Evolutionary conservation across 2,888 invertebrate species (phyloP).

Genomic region (Acleris cristana): DNA sequence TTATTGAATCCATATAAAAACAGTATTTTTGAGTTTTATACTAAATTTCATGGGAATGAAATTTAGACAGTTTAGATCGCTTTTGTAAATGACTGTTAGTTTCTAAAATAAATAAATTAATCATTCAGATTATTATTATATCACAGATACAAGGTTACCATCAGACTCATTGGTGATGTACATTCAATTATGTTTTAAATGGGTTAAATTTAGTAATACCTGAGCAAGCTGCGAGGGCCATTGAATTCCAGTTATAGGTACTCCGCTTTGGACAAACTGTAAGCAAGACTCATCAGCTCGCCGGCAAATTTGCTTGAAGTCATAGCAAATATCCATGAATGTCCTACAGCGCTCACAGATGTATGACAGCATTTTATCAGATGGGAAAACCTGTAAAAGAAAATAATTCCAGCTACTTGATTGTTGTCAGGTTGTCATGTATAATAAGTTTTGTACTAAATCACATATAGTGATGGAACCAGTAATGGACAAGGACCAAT

Average conservation of each 20-base stretch:
- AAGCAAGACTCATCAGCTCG: constrained; percentile 88
- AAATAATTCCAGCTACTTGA: neutral
- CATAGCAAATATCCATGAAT: constrained; percentile 88
- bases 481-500: too few relatives aligned
- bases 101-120: too few relatives aligned
- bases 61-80: too few relatives aligned
- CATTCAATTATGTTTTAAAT: neutral
- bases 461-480: neutral
- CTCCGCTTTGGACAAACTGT: constrained; percentile 86
- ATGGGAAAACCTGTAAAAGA: constrained; percentile 80
- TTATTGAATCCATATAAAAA: too few relatives aligned
- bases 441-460: neutral
- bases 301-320: constrained; percentile 90
- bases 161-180: neutral
- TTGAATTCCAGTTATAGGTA: constrained; percentile 79
- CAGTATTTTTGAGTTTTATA: too few relatives aligned
- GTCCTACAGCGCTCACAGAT: constrained; percentile 88
- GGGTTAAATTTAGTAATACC: constrained; percentile 49
- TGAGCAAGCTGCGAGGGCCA: constrained; percentile 72
- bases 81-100: too few relatives aligned
- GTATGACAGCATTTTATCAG: constrained; percentile 89
- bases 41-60: too few relatives aligned
- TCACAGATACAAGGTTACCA: too few relatives aligned
- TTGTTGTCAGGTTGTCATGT: too few relatives aligned
- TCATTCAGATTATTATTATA: too few relatives aligned